A percentile compares a stretch with the other conserved stretches of the same genome.
Conservation (phyloP, 35 echinoderm and acorn worm genomes). For the Stichopus chloronotus region DNA sequence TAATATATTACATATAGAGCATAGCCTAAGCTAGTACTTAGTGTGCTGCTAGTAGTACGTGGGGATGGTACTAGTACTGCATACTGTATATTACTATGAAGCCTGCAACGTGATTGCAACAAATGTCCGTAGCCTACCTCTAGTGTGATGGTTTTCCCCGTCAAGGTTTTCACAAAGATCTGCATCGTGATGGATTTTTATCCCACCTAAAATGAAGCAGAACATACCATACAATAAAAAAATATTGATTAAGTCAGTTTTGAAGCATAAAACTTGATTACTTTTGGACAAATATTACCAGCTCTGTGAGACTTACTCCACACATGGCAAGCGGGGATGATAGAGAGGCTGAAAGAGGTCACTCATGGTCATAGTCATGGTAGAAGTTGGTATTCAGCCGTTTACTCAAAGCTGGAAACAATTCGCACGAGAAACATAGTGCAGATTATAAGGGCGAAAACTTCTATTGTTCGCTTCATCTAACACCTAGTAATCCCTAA, state of each 20-base stretch:
- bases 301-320: background rate
- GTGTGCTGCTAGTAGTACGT: too few relatives aligned
- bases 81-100: too few relatives aligned
- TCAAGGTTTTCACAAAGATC: slow-evolving; percentile 49
- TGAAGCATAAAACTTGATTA: background rate
- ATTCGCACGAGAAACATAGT: too few relatives aligned
- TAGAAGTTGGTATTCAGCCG: background rate
- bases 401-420: background rate
- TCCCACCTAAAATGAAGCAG: background rate
- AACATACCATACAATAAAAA: background rate
- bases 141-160: slow-evolving; percentile 45
- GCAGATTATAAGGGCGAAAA: too few relatives aligned
- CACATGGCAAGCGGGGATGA: slow-evolving; percentile 15
- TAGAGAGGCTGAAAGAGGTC: background rate
- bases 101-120: too few relatives aligned
- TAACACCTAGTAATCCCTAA: too few relatives aligned
- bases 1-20: too few relatives aligned
- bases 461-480: too few relatives aligned
- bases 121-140: background rate
- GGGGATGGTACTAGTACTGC: too few relatives aligned
- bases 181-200: slow-evolving; percentile 29
- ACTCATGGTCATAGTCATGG: background rate
- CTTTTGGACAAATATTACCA: background rate
- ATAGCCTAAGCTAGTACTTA: too few relatives aligned
- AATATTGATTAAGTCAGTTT: background rate